Base-by-base conservation (phyloP, 2,888 invertebrate species). In the Disparrhopalites patrizii region DNA sequence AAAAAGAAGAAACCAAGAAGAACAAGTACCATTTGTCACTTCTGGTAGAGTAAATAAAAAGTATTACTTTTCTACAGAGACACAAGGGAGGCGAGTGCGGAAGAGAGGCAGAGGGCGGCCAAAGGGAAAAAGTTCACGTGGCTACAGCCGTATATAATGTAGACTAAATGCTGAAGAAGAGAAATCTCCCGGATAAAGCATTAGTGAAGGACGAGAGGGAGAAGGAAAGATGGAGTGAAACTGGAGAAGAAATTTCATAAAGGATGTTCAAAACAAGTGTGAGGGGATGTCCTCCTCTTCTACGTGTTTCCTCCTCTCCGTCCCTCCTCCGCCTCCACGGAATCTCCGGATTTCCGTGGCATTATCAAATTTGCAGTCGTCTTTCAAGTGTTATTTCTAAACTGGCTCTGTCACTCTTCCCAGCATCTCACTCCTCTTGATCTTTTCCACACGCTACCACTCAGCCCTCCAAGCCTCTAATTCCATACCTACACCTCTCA, bases 331-430 rank as follows among this genome's bases (percentile, higher is more conserved):
- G 69, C 68, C 65, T 61, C 66, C 68, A 51, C 27, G 18, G 25
- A 25, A 58, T 58, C 58, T 58, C 43, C 30, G 58, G 58, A 58
- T 56, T 57, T 57, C 10, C 52, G 60, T 25, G 20, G 68, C 67
- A 68, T 71, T 71, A 71, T 71, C 67, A 68, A 69, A 71, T 71
- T 71, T 70, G 55, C 68, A 33, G 57, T 38, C 61, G 51, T 62
- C 60, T 67, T 63, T 70, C 67, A 68, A 71, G 71, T 71, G 71
- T 71, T 71, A 69, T 70, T 67, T 68, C 60, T 57, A 58, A 43
- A 40, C 58, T 58, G 56, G 55, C 56, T 61, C 69, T 66, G 57
- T 58, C 58, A 62, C 40, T 58, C 61, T 56, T 57, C 51, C 62
- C 28, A 51, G 13, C 50, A 58, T 43, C 58, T n/a, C n/a, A n/a